Conservation (phyloP, 2,888 invertebrate species). For the Dicranocentrus wangi region DNA sequence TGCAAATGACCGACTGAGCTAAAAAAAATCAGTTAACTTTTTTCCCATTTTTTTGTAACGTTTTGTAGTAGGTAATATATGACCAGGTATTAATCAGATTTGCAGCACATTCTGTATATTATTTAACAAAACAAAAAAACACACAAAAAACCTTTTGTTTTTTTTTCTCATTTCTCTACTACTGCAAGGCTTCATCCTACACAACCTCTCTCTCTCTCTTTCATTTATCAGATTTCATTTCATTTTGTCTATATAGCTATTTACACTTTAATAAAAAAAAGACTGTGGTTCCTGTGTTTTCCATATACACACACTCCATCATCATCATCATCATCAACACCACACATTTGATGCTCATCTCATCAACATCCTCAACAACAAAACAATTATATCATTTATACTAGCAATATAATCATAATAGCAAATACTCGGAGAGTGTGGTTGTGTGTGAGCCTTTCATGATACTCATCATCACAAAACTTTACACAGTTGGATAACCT, state of each 20-base stretch:
- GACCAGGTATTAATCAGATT: conserved; percentile 65
- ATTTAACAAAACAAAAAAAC: too few relatives aligned
- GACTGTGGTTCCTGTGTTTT: conserved; percentile 5
- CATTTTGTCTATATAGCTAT: conserved; percentile 18
- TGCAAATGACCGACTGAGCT: conserved; percentile 17
- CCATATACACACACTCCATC: conserved; percentile 23
- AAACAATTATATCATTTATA: too few relatives aligned
- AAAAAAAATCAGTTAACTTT: conserved; percentile 36
- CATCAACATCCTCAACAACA: not conserved
- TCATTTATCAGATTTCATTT: too few relatives aligned
- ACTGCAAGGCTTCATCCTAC: conserved; percentile 60
- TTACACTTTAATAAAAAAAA: conserved; percentile 27
- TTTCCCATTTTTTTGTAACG: conserved; percentile 24
- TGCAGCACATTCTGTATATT: conserved; percentile 31
- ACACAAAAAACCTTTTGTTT: too few relatives aligned
- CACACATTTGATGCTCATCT: too few relatives aligned
- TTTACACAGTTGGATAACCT: too few relatives aligned
- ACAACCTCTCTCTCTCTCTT: too few relatives aligned
- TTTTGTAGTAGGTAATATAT: conserved; percentile 62
- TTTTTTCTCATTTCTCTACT: not conserved
- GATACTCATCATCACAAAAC: too few relatives aligned
- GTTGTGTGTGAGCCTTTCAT: too few relatives aligned
- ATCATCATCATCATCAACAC: conserved; percentile 26
- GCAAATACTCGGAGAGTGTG: too few relatives aligned
- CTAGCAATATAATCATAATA: too few relatives aligned